Conservation (phyloP, 2,888 invertebrate species). For the Scaptomyza polygonia region DNA sequence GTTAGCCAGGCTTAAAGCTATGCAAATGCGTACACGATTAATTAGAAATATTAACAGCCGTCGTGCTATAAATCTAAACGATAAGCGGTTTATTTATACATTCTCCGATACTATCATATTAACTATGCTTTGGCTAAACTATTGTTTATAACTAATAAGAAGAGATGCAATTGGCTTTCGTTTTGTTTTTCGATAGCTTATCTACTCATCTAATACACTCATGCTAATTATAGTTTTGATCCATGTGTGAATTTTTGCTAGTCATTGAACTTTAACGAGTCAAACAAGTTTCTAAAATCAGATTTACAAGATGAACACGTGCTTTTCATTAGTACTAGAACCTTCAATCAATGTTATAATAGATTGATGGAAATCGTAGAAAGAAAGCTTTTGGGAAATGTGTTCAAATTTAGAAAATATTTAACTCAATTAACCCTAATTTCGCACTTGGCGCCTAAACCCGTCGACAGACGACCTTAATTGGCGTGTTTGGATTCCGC, state of each 20-base stretch:
- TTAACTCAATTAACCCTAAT: slow-evolving; percentile 68
- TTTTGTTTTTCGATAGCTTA: not conserved
- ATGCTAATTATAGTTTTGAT: not conserved
- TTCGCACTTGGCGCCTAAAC: slow-evolving; percentile 43
- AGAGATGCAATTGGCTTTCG: slow-evolving; percentile 7
- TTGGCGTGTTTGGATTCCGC: slow-evolving; percentile 20
- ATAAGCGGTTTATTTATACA: slow-evolving; percentile 23
- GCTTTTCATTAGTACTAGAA: slow-evolving; percentile 28
- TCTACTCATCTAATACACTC: not conserved
- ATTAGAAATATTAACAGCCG: slow-evolving; percentile 16
- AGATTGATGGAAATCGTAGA: not conserved
- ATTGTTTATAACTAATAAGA: slow-evolving; percentile 7
- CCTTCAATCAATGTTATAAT: not conserved
- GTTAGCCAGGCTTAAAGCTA: slow-evolving; percentile 11
- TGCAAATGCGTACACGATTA: slow-evolving; percentile 34
- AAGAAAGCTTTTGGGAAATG: not conserved
- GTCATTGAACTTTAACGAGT: slow-evolving; percentile 29
- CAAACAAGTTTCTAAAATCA: slow-evolving; percentile 34
- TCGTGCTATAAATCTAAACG: slow-evolving; percentile 26
- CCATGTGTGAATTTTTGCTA: slow-evolving; percentile 11
- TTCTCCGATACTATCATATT: slow-evolving; percentile 6
- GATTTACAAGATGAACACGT: slow-evolving; percentile 1
- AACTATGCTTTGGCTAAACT: slow-evolving; percentile 11
- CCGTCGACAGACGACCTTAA: slow-evolving; percentile 46
- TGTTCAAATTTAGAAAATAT: not conserved